phyloP scores from a whole-genome alignment of 1,140 invertebrate genomes.

The Littorina saxatilis region DNA sequence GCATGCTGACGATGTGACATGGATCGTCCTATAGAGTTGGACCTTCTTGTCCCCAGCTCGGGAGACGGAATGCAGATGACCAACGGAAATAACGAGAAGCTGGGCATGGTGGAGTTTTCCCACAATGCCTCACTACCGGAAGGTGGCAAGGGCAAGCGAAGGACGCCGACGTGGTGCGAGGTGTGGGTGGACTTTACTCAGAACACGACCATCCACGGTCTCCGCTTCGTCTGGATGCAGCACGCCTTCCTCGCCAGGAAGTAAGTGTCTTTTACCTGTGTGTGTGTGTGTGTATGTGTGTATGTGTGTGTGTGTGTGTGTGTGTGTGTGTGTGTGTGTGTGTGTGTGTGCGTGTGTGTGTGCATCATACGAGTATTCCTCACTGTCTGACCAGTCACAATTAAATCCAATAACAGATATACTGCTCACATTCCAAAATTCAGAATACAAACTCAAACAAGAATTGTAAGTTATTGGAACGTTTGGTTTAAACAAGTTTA shows the following conservation, averaged over 20 bases:
- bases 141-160: not conserved
- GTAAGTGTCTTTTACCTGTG: not conserved
- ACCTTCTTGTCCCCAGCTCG: no score
- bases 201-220: conserved; percentile 41
- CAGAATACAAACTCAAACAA: no score
- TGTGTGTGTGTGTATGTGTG: not conserved
- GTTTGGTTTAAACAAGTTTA: no score
- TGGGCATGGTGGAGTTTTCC: conserved; percentile 8
- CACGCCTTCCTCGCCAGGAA: conserved; percentile 26
- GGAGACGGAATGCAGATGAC: no score
- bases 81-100: not conserved
- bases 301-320: not conserved
- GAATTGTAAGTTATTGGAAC: no score
- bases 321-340: no score
- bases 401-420: no score
- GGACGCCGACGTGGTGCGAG: conserved; percentile 8
- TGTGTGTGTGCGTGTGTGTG: not conserved
- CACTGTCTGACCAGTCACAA: no score
- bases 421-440: no score
- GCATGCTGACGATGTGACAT: no score
- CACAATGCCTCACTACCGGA: not conserved
- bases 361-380: no score
- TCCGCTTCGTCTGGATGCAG: conserved; percentile 38
- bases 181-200: conserved; percentile 38
- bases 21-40: no score